Percentiles rank a stretch among this genome's conserved stretches.
Conservation (phyloP, 2,113 vertebrate species). For the Loxodonta africana region DNA sequence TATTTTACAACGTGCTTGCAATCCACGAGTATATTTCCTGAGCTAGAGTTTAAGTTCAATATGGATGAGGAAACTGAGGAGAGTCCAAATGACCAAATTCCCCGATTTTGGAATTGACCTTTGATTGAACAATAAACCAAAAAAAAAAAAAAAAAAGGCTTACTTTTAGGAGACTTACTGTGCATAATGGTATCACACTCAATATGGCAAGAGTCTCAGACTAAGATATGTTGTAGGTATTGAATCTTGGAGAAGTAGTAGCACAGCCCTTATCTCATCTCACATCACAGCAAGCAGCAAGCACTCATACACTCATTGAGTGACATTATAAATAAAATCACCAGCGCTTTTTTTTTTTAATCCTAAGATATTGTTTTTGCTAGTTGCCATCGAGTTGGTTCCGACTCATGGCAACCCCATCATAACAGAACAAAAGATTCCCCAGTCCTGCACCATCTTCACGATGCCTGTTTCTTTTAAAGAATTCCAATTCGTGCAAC, state of each 20-base stretch:
- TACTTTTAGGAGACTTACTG: neutral
- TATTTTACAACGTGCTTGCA: neutral
- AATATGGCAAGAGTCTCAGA: neutral
- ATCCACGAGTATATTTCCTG: neutral
- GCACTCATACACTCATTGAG: neutral
- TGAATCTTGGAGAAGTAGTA: neutral
- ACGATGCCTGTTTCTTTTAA: neutral
- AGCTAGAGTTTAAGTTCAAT: neutral
- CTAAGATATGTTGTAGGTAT: neutral
- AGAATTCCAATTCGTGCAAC: neutral
- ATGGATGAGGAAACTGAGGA: neutral
- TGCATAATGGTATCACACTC: neutral
- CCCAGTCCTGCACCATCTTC: neutral
- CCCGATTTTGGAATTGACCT: neutral
- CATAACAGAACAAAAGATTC: neutral
- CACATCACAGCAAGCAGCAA: no score
- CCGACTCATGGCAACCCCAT: neutral
- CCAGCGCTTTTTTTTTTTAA: neutral
- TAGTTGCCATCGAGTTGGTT: neutral
- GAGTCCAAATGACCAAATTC: neutral
- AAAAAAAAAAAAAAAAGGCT: no score
- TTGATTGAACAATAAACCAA: neutral
- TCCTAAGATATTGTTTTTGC: neutral
- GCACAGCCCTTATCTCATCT: neutral
- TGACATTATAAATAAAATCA: neutral